phyloP scores from a whole-genome alignment of 2,113 vertebrate genomes.

The Perca flavescens region DNA sequence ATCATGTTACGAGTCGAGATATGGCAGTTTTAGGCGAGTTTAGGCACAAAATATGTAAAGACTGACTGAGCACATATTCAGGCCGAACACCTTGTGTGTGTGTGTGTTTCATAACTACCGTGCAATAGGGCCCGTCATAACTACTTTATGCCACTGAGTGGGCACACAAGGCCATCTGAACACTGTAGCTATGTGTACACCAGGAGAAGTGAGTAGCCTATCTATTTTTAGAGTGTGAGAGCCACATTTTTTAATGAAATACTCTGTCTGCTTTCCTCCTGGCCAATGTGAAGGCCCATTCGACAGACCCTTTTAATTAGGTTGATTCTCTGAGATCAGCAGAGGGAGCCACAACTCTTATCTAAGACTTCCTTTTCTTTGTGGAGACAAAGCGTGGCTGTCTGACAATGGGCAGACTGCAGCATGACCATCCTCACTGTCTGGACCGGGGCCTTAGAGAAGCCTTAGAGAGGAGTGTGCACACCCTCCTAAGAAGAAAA shows the following conservation, averaged over 20 bases:
- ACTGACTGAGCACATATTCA: too few relatives aligned
- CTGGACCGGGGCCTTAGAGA: slow-evolving; percentile 27
- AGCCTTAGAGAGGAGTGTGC: background rate
- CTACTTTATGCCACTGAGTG: background rate
- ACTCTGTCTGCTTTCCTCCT: slow-evolving; percentile 39
- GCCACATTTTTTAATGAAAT: slow-evolving; percentile 50
- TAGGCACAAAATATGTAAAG: too few relatives aligned
- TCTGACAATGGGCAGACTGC: slow-evolving; percentile 57
- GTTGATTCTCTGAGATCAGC: slow-evolving; percentile 63
- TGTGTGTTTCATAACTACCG: too few relatives aligned
- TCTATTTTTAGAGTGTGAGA: slow-evolving; percentile 55
- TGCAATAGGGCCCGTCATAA: too few relatives aligned
- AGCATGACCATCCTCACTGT: slow-evolving; percentile 39
- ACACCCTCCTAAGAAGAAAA: slow-evolving; percentile 14
- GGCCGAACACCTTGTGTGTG: too few relatives aligned
- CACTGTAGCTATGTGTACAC: slow-evolving; percentile 38
- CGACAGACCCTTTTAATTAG: slow-evolving; percentile 62
- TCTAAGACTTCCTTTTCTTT: slow-evolving; percentile 56
- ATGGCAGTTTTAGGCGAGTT: too few relatives aligned
- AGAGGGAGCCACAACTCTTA: slow-evolving; percentile 79
- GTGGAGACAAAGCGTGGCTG: slow-evolving; percentile 53
- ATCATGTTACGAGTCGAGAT: too few relatives aligned
- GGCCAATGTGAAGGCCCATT: slow-evolving; percentile 35
- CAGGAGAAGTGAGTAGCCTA: slow-evolving; percentile 16
- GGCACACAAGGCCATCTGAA: slow-evolving; percentile 45